Evolutionary conservation across 1,140 invertebrate genomes (phyloP).

Genomic region (Tyrophagus putrescentiae): DNA sequence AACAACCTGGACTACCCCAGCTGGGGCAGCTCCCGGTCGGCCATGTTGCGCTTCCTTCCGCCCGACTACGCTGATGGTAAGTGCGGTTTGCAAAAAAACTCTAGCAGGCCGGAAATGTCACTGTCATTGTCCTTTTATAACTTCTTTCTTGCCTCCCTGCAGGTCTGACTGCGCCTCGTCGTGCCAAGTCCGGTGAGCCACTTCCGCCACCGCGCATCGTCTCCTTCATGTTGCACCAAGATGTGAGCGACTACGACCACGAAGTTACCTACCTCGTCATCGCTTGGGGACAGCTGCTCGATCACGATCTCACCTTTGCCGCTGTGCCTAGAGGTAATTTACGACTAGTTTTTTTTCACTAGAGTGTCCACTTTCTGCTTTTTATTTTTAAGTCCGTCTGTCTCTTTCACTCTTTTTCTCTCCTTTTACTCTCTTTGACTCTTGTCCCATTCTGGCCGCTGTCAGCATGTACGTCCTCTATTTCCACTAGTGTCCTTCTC

Average conservation of each 20-base stretch:
- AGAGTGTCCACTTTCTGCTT: too few species aligned
- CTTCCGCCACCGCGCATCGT: constrained; percentile 27
- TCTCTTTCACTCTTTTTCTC: too few species aligned
- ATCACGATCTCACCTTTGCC: constrained; percentile 28
- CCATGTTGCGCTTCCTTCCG: constrained; percentile 41
- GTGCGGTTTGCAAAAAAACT: constrained; percentile 6
- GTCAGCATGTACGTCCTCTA: too few species aligned
- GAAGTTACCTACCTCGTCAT: constrained; percentile 26
- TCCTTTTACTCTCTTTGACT: too few species aligned
- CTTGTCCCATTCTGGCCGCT: too few species aligned
- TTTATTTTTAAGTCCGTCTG: too few species aligned
- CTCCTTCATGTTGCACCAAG: constrained; percentile 28
- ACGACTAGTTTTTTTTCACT: too few species aligned
- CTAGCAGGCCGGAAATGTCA: neutral
- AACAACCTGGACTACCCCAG: constrained; percentile 78
- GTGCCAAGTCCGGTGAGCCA: constrained; percentile 24
- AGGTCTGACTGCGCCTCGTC: constrained; percentile 27
- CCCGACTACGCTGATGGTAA: constrained; percentile 38
- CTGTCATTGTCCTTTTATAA: neutral
- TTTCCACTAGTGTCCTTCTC: too few species aligned
- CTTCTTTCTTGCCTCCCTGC: neutral
- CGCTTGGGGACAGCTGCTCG: constrained; percentile 29
- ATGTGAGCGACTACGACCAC: constrained; percentile 27
- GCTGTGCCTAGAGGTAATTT: constrained; percentile 25
- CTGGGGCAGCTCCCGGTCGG: constrained; percentile 70